Base-by-base conservation (phyloP, 2,113 vertebrate genomes). In the Dicaeum eximium region DNA sequence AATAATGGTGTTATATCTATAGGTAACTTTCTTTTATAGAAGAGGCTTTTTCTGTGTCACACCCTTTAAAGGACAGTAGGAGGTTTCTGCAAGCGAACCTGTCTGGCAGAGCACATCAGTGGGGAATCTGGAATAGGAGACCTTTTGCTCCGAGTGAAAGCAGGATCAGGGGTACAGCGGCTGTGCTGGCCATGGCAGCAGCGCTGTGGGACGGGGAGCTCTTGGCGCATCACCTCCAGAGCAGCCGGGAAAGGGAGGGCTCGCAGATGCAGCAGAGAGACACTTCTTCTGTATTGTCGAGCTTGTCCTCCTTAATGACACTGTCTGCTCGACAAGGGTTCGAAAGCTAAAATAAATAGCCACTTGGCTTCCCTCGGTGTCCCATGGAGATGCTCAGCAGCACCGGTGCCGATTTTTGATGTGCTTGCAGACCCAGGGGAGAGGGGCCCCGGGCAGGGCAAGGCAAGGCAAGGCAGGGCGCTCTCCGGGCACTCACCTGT, bases 401-500 rank as follows among this genome's bases (percentile, higher is more conserved):
- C 4, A 2, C 33, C 11, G 17, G 8, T 4, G 18, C 54, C 6
- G 21, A 15, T 13, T 45, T 37, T 10, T 23, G 9, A 27, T 18
- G 57, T 3, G 42, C 20, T 40, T 24, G 13, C 44, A 50, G 71
- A 35, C 20, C 13, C 24, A 48, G 15, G 24, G 35, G 13, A 28
- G 56, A 37, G 15, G 20, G 27, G 15, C 30, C 47, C 7, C 15
- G 40, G 11, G 18, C 45, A 13, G 45, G 42, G 71, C 70, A 45
- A 38, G 38, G 38, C 38, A 38, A 38, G 38, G 38, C 38, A 38
- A 38, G 38, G 30, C 37, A 21, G 54, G 66, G 35, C 24, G 35
- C 22, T 27, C 23, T 2, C 5, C 51, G 28, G 64, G 18, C 65
- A 74, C 97, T 96, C 94, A 99, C 99, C 48, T 50, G 48, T 8